Percentiles rank a stretch among this genome's conserved stretches.
These are phyloP conservation scores for Heliconius sara DNA, from an alignment of 2,888 invertebrate genomes.

Conservation along the genomic window DNA sequence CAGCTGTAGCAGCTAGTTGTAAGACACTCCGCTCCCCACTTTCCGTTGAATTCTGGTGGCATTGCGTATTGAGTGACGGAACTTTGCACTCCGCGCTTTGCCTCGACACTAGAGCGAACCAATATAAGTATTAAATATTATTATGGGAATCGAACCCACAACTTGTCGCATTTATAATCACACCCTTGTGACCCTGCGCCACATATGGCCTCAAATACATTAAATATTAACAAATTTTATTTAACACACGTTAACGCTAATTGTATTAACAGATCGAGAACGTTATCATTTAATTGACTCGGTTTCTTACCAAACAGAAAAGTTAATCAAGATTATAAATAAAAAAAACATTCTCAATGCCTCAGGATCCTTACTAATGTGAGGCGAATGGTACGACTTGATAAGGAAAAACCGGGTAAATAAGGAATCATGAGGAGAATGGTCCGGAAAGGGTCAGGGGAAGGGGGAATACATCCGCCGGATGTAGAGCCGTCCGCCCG, in stretches of 20 bases:
- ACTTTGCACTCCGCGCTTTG: too few species aligned
- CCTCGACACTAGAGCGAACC: too few species aligned
- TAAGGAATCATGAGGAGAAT: slow-evolving; percentile 71
- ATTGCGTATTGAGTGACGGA: too few species aligned
- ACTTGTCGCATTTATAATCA: too few species aligned
- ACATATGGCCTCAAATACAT: too few species aligned
- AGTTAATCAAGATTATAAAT: slow-evolving; percentile 59
- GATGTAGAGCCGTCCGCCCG: slow-evolving; percentile 64
- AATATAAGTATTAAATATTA: too few species aligned
- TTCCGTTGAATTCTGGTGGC: too few species aligned
- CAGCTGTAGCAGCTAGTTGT: too few species aligned
- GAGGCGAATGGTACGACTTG: slow-evolving; percentile 76
- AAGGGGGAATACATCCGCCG: slow-evolving; percentile 60
- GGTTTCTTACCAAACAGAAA: slow-evolving; percentile 52
- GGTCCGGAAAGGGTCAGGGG: slow-evolving; percentile 66
- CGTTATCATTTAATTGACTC: slow-evolving; percentile 45
- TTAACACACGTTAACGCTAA: background rate
- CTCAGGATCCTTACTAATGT: slow-evolving; percentile 72
- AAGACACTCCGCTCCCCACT: too few species aligned
- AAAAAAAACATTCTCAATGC: slow-evolving; percentile 62
- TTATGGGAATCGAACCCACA: too few species aligned
- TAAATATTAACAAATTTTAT: background rate
- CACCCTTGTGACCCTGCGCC: too few species aligned
- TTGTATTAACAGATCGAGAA: background rate
- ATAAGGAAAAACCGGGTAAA: slow-evolving; percentile 82